Conservation (phyloP, 1,140 invertebrate species). For the Drosophila kurseongensis region DNA sequence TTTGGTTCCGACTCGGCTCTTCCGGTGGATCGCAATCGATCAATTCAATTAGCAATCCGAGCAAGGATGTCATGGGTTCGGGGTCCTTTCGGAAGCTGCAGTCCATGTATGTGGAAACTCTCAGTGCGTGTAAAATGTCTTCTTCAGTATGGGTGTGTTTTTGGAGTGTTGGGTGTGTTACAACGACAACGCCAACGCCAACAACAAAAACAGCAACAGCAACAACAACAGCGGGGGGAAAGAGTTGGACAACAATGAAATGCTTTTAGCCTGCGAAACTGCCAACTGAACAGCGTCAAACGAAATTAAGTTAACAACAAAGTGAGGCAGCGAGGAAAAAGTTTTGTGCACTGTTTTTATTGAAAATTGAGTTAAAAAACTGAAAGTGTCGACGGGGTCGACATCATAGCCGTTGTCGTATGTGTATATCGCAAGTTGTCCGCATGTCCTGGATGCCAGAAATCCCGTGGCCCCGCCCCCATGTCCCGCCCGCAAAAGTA, state of each 20-base stretch:
- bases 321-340: conserved; percentile 55
- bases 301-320: conserved; percentile 80
- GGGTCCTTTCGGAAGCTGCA: conserved; percentile 9
- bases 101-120: conserved; percentile 64
- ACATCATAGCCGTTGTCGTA: conserved; percentile 21
- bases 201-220: conserved; percentile 12
- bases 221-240: conserved; percentile 17
- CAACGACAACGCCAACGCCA: conserved; percentile 24
- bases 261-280: conserved; percentile 71
- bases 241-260: conserved; percentile 80
- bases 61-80: conserved; percentile 7
- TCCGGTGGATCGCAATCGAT: conserved; percentile 27
- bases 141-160: conserved; percentile 13
- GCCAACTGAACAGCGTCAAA: conserved; percentile 52
- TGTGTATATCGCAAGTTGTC: conserved; percentile 16
- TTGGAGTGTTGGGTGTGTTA: conserved; percentile 10
- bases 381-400: conserved; percentile 66
- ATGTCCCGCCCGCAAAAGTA: neutral
- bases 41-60: conserved; percentile 35
- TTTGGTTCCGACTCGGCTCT: neutral
- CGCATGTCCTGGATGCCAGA: conserved; percentile 4
- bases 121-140: conserved; percentile 71
- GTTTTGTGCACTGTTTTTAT: conserved; percentile 76
- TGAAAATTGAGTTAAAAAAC: conserved; percentile 78
- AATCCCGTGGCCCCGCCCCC: neutral